Conservation (phyloP, 2,888 invertebrate genomes). For the Dromius quadrimaculatus region DNA sequence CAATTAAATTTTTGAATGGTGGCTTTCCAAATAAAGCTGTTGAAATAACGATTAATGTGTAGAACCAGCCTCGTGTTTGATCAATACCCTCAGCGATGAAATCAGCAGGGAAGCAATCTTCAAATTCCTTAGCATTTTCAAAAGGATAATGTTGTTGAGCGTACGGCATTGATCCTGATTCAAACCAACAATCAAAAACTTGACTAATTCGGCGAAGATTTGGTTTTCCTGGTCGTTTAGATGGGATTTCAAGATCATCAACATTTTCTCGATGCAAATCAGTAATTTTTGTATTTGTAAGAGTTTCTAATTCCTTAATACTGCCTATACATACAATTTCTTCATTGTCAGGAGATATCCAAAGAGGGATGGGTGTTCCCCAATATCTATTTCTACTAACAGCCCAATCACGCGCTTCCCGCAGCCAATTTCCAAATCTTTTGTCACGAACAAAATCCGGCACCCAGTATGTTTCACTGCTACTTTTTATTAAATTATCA, state of each 20-base stretch:
- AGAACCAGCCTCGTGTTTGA: slow-evolving; percentile 99
- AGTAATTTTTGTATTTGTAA: slow-evolving; percentile 84
- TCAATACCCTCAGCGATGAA: slow-evolving; percentile 99
- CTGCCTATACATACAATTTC: slow-evolving; percentile 96
- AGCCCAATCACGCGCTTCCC: slow-evolving; percentile 98
- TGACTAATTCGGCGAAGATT: slow-evolving; percentile 88
- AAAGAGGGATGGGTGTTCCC: slow-evolving; percentile 99
- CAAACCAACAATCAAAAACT: slow-evolving; percentile 99
- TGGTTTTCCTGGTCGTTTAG: slow-evolving; percentile 83
- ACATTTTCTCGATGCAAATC: slow-evolving; percentile 97
- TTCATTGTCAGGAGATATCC: slow-evolving; percentile 92
- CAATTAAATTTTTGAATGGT: slow-evolving; percentile 97
- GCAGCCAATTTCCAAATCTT: slow-evolving; percentile 98
- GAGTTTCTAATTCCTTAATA: slow-evolving; percentile 86
- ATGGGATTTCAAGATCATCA: slow-evolving; percentile 94
- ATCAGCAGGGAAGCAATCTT: slow-evolving; percentile 95
- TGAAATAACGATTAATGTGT: slow-evolving; percentile 96
- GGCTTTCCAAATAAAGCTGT: slow-evolving; percentile 96
- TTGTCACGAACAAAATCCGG: slow-evolving; percentile 98
- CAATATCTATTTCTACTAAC: slow-evolving; percentile 98
- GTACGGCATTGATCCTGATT: slow-evolving; percentile 99
- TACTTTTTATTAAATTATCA: slow-evolving; percentile 81
- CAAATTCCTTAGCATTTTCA: slow-evolving; percentile 89
- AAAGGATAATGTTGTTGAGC: slow-evolving; percentile 98
- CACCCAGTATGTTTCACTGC: slow-evolving; percentile 96